phyloP scores from a whole-genome alignment of 92 coral and sea anemone genomes.

The Virgularia gustaviana region DNA sequence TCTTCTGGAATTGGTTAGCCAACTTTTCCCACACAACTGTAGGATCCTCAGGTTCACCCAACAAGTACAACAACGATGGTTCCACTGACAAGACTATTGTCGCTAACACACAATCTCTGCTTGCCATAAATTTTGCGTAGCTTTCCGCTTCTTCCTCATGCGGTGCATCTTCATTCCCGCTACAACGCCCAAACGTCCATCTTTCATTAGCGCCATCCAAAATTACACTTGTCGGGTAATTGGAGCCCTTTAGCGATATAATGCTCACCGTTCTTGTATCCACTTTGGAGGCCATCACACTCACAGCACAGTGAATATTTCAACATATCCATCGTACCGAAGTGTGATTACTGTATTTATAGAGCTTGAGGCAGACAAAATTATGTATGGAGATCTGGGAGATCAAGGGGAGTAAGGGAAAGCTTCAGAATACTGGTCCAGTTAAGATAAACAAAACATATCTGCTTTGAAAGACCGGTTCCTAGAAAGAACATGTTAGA shows the following conservation, averaged over 20 bases:
- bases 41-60: slow-evolving; percentile 37
- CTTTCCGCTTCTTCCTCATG: slow-evolving; percentile 36
- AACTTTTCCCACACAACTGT: slow-evolving; percentile 45
- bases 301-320: no score
- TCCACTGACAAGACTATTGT: slow-evolving; percentile 52
- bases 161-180: no score
- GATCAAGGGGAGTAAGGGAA: no score
- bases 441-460: no score
- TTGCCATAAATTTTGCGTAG: slow-evolving; percentile 32
- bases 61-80: slow-evolving; percentile 31
- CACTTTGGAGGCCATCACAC: neutral
- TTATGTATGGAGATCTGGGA: no score
- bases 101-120: slow-evolving; percentile 52
- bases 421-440: no score
- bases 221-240: slow-evolving; percentile 54
- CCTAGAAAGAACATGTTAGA: no score
- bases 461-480: no score
- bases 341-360: no score
- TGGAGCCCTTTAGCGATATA: slow-evolving; percentile 47
- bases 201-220: slow-evolving; percentile 58
- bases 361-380: no score
- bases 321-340: no score
- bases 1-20: slow-evolving; percentile 47
- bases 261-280: slow-evolving; percentile 11
- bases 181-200: slow-evolving; percentile 52